Percentiles rank a stretch among this genome's conserved stretches.
phyloP scores from a whole-genome alignment of 1,140 invertebrate species.

The Tribolium castaneum region DNA sequence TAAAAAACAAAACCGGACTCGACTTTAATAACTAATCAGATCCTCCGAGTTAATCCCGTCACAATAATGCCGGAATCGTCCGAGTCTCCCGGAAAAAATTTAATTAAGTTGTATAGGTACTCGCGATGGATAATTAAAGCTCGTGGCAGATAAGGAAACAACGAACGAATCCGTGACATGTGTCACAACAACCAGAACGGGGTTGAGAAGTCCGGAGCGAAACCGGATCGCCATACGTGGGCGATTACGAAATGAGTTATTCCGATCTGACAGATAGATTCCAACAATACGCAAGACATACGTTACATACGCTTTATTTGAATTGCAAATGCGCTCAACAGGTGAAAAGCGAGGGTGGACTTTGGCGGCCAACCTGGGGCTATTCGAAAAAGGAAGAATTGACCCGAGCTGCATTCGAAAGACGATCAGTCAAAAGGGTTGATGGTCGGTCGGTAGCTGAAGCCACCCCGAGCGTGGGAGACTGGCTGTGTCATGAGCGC shows the following conservation, averaged over 20 bases:
- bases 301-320: conserved; percentile 45
- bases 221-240: not conserved
- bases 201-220: not conserved
- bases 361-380: conserved; percentile 28
- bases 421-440: not conserved
- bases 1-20: not conserved
- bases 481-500: not conserved
- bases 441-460: conserved; percentile 18
- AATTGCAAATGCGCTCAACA: conserved; percentile 51
- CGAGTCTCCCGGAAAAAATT: not conserved
- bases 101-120: not conserved
- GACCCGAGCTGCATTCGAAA: not conserved
- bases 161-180: not conserved
- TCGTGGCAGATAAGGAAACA: conserved; percentile 9
- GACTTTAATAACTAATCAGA: conserved; percentile 12
- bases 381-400: conserved; percentile 21
- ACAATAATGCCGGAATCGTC: no score
- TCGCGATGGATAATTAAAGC: not conserved
- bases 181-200: not conserved
- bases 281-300: conserved; percentile 33
- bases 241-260: conserved; percentile 29
- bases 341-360: conserved; percentile 53
- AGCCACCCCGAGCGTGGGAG: conserved; percentile 1
- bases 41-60: not conserved
- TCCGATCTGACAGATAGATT: conserved; percentile 28